These are phyloP conservation scores for Leucophenga maculata DNA, from an alignment of 2,888 invertebrate genomes.

Conservation along the genomic window DNA sequence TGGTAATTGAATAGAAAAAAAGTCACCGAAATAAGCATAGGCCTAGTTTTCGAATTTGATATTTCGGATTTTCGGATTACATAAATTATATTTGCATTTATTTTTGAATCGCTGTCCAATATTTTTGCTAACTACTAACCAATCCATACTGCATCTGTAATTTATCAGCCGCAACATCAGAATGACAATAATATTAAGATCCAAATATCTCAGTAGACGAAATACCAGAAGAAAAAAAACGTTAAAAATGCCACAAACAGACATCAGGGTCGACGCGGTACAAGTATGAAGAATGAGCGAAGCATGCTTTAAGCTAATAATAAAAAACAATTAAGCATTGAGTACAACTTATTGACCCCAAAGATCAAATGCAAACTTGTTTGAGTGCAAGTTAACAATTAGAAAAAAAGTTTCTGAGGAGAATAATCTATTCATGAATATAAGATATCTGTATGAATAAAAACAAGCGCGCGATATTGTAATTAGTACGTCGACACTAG, in stretches of 20 bases:
- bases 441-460: slow-evolving; percentile 28
- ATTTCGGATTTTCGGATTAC: too few relatives aligned
- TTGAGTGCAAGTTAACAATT: slow-evolving; percentile 53
- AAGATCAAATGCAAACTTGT: slow-evolving; percentile 66
- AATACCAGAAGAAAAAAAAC: background rate
- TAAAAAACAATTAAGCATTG: slow-evolving; percentile 56
- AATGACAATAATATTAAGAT: slow-evolving; percentile 25
- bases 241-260: slow-evolving; percentile 11
- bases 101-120: background rate
- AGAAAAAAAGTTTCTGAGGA: slow-evolving; percentile 30
- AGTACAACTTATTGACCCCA: slow-evolving; percentile 61
- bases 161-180: background rate
- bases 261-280: slow-evolving; percentile 1
- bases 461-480: slow-evolving; percentile 47
- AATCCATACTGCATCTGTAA: background rate
- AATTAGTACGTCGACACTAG: slow-evolving; percentile 54
- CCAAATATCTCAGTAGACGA: background rate
- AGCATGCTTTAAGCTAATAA: slow-evolving; percentile 25
- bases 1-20: too few relatives aligned
- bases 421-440: too few relatives aligned
- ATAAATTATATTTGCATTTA: too few relatives aligned
- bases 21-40: too few relatives aligned
- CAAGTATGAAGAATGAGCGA: slow-evolving; percentile 9
- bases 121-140: slow-evolving; percentile 13
- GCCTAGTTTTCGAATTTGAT: too few relatives aligned